Conservation (phyloP, 1,140 invertebrate species). For the Sipha flava region DNA sequence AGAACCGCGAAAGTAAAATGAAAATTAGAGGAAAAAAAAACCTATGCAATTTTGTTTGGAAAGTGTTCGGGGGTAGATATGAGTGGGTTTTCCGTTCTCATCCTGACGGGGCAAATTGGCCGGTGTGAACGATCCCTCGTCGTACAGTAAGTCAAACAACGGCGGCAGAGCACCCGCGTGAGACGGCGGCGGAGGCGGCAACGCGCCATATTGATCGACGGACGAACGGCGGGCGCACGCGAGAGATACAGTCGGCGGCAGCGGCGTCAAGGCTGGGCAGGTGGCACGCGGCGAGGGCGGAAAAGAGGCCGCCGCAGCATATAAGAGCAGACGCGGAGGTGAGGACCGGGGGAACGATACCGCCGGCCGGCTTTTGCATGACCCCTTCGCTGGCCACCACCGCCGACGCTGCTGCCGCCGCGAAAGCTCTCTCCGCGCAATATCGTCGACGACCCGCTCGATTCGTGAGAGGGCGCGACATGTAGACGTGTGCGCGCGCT, state of each 20-base stretch:
- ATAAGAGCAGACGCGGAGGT: background rate
- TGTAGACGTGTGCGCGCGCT: background rate
- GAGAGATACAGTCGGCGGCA: background rate
- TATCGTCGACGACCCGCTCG: background rate
- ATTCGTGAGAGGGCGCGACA: background rate
- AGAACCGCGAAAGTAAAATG: no score
- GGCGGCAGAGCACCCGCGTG: background rate
- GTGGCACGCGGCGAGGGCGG: background rate
- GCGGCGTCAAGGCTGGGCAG: background rate
- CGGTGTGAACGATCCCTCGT: background rate
- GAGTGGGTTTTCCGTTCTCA: background rate
- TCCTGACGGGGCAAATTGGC: background rate
- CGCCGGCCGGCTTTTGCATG: constrained; percentile 24
- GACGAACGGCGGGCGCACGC: background rate
- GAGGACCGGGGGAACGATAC: background rate
- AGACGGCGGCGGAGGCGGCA: background rate
- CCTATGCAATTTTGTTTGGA: background rate
- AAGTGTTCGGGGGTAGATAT: background rate
- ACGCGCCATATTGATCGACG: constrained; percentile 20
- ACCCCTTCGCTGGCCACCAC: background rate
- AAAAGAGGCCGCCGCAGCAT: background rate
- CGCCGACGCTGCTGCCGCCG: background rate
- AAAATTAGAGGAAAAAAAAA: background rate
- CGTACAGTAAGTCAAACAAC: constrained; percentile 12
- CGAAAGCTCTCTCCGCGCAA: background rate